These are phyloP conservation scores for Apostichopus leukothele DNA, from an alignment of 53 echinoderm and acorn worm species.

Conservation along the genomic window DNA sequence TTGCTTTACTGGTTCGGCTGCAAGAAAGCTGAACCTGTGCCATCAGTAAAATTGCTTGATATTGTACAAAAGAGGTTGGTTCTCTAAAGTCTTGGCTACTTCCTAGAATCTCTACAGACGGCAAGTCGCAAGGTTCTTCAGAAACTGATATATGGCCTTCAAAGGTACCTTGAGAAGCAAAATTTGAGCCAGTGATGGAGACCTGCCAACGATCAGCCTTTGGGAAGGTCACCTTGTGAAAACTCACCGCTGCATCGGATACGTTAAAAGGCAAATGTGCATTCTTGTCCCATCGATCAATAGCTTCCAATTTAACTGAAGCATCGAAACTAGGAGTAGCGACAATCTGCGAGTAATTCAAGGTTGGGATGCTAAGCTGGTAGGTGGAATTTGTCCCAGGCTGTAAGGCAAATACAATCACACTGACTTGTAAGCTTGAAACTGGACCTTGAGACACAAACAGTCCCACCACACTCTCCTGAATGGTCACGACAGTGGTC, in stretches of 20 bases:
- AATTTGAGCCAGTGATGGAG: slow-evolving; percentile 56
- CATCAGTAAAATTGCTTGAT: slow-evolving; percentile 54
- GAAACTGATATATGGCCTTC: slow-evolving; percentile 54
- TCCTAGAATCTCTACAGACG: slow-evolving; percentile 59
- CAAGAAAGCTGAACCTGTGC: slow-evolving; percentile 60
- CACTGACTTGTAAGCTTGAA: slow-evolving; percentile 43
- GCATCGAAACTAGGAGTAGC: slow-evolving; percentile 48
- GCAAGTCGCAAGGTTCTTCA: slow-evolving; percentile 63
- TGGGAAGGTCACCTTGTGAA: slow-evolving; percentile 54
- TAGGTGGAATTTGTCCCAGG: slow-evolving; percentile 60
- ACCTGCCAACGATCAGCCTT: slow-evolving; percentile 53
- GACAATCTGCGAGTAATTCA: slow-evolving; percentile 11
- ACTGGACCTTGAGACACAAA: slow-evolving; percentile 69
- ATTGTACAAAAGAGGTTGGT: slow-evolving; percentile 60
- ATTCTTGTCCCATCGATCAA: slow-evolving; percentile 56
- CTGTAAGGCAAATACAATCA: slow-evolving; percentile 72
- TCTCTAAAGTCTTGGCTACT: slow-evolving; percentile 62
- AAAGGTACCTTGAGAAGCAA: slow-evolving; percentile 51
- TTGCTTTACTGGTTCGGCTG: slow-evolving; percentile 27
- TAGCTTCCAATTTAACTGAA: slow-evolving; percentile 42
- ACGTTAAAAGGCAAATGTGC: slow-evolving; percentile 74
- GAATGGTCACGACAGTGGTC: slow-evolving; percentile 41
- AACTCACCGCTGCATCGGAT: slow-evolving; percentile 54
- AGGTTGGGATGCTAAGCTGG: slow-evolving; percentile 32
- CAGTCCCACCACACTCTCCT: slow-evolving; percentile 75